These are phyloP conservation scores for Amia ocellicauda DNA, from an alignment of 2,113 vertebrate species.

Conservation along the genomic window DNA sequence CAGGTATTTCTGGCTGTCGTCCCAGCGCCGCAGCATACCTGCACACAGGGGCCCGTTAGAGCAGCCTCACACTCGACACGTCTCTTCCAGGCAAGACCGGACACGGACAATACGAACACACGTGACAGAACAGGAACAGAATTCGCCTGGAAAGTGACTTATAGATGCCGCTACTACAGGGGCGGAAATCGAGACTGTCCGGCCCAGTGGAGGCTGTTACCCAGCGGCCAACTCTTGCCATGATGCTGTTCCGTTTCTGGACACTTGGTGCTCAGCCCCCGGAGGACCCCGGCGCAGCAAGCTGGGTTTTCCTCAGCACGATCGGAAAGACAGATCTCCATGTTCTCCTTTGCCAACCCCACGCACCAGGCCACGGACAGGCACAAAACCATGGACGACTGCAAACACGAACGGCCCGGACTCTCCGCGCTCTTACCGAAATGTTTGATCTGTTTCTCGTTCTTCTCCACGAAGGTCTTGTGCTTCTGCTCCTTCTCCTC, in stretches of 20 bases:
- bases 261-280: too few relatives aligned
- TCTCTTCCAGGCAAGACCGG: too few relatives aligned
- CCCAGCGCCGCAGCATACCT: conserved; percentile 93
- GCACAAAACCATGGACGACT: too few relatives aligned
- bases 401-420: too few relatives aligned
- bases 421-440: conserved; percentile 72
- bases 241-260: too few relatives aligned
- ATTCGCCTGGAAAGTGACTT: not conserved
- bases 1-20: conserved; percentile 91
- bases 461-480: conserved; percentile 80
- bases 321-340: too few relatives aligned
- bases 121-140: not conserved
- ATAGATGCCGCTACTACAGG: conserved; percentile 21
- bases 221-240: too few relatives aligned
- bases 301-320: too few relatives aligned
- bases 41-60: conserved; percentile 13
- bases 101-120: not conserved
- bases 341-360: too few relatives aligned
- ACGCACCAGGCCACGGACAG: too few relatives aligned
- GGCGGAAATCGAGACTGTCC: conserved; percentile 34
- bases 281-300: too few relatives aligned
- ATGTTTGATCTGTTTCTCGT: conserved; percentile 78
- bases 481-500: conserved; percentile 84
- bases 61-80: not conserved
- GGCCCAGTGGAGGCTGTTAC: too few relatives aligned